Base-by-base conservation (phyloP, 2,888 invertebrate species). In the Gerosis bhagava region DNA sequence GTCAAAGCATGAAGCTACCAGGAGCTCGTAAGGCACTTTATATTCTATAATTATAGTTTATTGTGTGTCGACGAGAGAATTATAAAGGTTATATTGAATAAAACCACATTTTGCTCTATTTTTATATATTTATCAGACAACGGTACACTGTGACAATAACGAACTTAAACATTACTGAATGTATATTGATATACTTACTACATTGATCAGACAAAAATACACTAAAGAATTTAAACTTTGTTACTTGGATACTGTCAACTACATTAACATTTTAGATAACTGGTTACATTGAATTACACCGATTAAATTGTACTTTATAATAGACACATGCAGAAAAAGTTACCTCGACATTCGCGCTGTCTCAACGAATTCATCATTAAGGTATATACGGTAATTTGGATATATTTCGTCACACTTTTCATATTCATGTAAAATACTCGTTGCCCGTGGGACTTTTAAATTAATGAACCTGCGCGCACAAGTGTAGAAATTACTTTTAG, bases 121-220 rank as follows among this genome's bases (percentile, higher is more conserved):
- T 83, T 83, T 83, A 83, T 86, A 86, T 86, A 87, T 83, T 88
- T 83, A 89, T 84, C 84, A 84, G 88, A 90, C 90, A 90, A 89
- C 84, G 86, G 84, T 89, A 89, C 89, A 89, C 80, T 81, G 86
- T 89, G 89, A 90, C 87, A 84, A 73, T 87, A 89, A 89, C 88
- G 82, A 89, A 87, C 83, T 82, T 83, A 87, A 83, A 44, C 75
- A 70, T 69, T 79, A 79, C 73, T 77, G 73, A 76, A 76, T 79
- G 70, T 70, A 70, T 45, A 45, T 82, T 72, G 77, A 77, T 81
- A 83, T 75, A 81, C 69, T 70, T 63, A 64, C 73, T 74, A 80
- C 72, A 70, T 63, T 69, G 58, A 70, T 73, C 65, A 65, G 69
- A 70, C 69, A 61, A 73, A 71, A 67, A 63, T 68, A 62, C 64